Conservation (phyloP, 2,113 vertebrate species). For the Polypterus senegalus region DNA sequence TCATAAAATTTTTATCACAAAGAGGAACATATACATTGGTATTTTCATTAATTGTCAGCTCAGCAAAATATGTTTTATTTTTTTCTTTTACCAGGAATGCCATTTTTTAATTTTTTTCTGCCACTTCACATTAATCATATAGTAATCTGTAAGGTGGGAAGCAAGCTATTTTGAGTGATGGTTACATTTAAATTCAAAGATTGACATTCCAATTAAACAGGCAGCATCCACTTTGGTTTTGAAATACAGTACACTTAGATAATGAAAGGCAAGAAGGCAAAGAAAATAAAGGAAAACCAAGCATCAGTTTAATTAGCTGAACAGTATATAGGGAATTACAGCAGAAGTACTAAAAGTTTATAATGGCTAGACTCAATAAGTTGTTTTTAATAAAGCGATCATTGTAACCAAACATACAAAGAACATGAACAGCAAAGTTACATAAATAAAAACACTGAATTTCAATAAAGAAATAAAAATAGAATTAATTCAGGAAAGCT, state of each 20-base stretch:
- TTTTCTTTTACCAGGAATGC: background rate
- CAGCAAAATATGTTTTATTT: background rate
- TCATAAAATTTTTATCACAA: slow-evolving; percentile 12
- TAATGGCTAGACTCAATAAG: too few relatives aligned
- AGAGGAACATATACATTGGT: slow-evolving; percentile 1
- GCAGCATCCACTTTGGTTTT: background rate
- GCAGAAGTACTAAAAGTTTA: too few relatives aligned
- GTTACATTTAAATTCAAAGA: background rate
- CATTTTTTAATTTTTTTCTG: slow-evolving; percentile 3
- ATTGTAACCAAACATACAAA: too few relatives aligned
- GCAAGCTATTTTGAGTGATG: background rate
- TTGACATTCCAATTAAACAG: background rate
- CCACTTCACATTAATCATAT: slow-evolving; percentile 5
- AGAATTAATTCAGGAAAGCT: too few relatives aligned
- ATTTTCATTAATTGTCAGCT: slow-evolving; percentile 7
- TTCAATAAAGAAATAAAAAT: too few relatives aligned
- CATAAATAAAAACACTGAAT: too few relatives aligned
- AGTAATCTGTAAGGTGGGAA: background rate
- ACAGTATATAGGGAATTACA: too few relatives aligned
- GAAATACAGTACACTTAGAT: background rate
- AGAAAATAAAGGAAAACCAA: too few relatives aligned
- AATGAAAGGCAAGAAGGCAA: too few relatives aligned
- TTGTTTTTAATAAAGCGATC: too few relatives aligned
- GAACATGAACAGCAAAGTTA: too few relatives aligned
- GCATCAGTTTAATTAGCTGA: too few relatives aligned